Percentiles rank a stretch among this genome's conserved stretches.
phyloP scores from a whole-genome alignment of 2,797 vertebrate species.

The Danio choprae region DNA sequence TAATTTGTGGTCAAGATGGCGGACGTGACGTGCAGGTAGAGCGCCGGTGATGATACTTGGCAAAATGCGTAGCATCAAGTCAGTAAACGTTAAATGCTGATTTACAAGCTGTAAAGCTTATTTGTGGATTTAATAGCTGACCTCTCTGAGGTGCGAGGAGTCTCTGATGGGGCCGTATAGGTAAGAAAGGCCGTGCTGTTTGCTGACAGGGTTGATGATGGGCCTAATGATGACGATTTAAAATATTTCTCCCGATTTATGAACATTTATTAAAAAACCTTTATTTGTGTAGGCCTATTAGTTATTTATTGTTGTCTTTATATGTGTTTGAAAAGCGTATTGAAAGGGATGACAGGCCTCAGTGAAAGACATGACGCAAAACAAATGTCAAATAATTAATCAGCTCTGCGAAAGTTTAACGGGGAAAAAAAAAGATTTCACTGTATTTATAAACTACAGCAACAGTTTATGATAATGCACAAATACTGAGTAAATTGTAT shows the following conservation, averaged over 20 bases:
- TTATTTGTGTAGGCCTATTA: not conserved
- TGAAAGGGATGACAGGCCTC: not conserved
- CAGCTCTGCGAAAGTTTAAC: not conserved
- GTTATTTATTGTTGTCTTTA: not conserved
- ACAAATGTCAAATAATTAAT: no score
- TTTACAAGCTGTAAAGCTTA: not conserved
- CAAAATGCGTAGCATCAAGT: not conserved
- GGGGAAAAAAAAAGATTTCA: no score
- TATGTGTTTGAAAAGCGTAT: not conserved
- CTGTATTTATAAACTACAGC: not conserved
- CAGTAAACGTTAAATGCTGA: not conserved
- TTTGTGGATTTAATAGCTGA: not conserved
- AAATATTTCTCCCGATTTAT: not conserved
- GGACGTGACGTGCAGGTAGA: constrained; percentile 46
- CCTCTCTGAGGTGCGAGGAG: not conserved
- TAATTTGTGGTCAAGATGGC: constrained; percentile 52
- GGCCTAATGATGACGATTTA: not conserved
- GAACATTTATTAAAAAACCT: not conserved
- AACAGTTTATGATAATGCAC: not conserved
- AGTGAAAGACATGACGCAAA: no score
- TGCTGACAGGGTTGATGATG: not conserved
- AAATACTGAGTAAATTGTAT: not conserved
- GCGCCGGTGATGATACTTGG: constrained; percentile 9
- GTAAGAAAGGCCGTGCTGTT: not conserved
- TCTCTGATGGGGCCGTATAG: no score